A percentile compares a stretch with the other conserved stretches of the same genome.
Conservation (phyloP, 2,888 invertebrate genomes). For the Galerucella pusilla region DNA sequence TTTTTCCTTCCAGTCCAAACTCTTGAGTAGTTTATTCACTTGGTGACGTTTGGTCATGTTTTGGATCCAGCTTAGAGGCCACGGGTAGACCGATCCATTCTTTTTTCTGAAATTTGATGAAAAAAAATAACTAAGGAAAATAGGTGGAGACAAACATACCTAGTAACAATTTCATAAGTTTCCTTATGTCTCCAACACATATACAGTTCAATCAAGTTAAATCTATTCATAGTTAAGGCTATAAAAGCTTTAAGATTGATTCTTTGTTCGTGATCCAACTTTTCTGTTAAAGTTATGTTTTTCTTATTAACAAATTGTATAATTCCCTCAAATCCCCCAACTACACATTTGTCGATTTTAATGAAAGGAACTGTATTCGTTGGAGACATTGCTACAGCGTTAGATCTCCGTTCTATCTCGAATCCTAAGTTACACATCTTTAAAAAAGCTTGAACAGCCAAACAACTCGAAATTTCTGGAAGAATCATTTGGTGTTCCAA, state of each 20-base stretch:
- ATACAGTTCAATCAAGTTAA: conserved; percentile 90
- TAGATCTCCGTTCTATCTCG: conserved; percentile 81
- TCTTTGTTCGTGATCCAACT: conserved; percentile 78
- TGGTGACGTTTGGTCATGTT: conserved; percentile 74
- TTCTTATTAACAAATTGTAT: conserved; percentile 87
- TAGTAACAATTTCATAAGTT: conserved; percentile 83
- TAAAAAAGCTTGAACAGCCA: conserved; percentile 90
- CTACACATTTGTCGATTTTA: conserved; percentile 85
- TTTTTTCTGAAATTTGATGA: conserved; percentile 63
- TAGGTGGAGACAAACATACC: conserved; percentile 49
- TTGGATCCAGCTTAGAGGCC: conserved; percentile 86
- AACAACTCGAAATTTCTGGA: conserved; percentile 91
- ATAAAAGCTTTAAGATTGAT: conserved; percentile 93
- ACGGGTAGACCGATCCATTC: conserved; percentile 89
- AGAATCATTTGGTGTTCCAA: conserved; percentile 72
- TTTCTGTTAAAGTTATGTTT: conserved; percentile 77
- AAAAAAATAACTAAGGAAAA: background rate
- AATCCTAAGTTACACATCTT: conserved; percentile 90
- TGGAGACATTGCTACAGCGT: conserved; percentile 96
- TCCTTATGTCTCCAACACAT: conserved; percentile 85
- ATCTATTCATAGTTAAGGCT: conserved; percentile 85
- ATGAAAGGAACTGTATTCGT: conserved; percentile 92
- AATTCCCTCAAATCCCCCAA: conserved; percentile 90
- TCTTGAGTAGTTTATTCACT: conserved; percentile 76
- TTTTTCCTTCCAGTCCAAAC: conserved; percentile 84